A percentile compares a stretch with the other conserved stretches of the same genome.
These are phyloP conservation scores for Diachasma alloeum DNA, from an alignment of 1,140 invertebrate species.

Conservation along the genomic window DNA sequence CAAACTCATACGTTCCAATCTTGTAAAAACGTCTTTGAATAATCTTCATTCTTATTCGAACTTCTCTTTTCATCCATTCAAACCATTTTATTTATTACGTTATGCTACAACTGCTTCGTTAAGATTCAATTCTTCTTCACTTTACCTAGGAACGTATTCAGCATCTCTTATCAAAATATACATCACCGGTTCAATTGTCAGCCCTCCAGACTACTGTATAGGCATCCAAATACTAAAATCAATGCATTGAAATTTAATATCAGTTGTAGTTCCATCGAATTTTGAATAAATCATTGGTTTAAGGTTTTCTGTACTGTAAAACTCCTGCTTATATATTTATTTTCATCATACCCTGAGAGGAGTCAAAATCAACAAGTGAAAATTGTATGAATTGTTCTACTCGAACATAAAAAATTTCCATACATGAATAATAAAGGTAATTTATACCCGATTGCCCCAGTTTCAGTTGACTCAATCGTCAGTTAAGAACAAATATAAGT, in stretches of 20 bases:
- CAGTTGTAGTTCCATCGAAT: not conserved
- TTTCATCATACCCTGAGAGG: too few species aligned
- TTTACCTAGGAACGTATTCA: too few species aligned
- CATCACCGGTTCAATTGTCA: not conserved
- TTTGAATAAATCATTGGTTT: not conserved
- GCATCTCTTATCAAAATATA: not conserved
- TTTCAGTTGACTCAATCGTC: too few species aligned
- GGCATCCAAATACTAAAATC: not conserved
- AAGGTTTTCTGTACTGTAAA: not conserved
- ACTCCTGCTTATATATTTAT: too few species aligned
- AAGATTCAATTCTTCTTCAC: not conserved
- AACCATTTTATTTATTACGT: conserved; percentile 15
- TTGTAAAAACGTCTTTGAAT: not conserved
- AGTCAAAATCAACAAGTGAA: too few species aligned
- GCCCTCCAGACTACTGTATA: not conserved
- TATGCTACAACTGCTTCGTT: not conserved
- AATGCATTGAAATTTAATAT: not conserved
- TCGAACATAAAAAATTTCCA: too few species aligned
- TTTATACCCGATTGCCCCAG: too few species aligned
- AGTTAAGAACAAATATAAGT: too few species aligned
- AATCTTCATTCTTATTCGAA: not conserved
- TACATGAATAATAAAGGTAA: too few species aligned
- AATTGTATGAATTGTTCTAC: too few species aligned
- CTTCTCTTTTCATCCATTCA: not conserved
- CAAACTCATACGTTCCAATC: not conserved